These are phyloP conservation scores for Epizoanthus rinbou DNA, from an alignment of 92 coral and sea anemone genomes.

Conservation along the genomic window DNA sequence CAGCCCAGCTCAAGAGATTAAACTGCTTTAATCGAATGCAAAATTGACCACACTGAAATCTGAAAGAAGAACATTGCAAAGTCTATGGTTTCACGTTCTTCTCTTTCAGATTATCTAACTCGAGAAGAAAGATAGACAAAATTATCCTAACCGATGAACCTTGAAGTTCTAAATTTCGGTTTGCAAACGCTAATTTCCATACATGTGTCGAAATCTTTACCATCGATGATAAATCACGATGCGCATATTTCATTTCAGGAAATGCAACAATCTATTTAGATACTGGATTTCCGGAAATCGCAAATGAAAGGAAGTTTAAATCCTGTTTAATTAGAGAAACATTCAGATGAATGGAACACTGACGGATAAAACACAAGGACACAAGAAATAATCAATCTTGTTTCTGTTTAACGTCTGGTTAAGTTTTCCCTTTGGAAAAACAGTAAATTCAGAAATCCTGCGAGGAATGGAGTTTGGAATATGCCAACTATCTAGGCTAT, in stretches of 20 bases:
- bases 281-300: constrained; percentile 52
- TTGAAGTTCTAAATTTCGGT: background rate
- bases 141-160: background rate
- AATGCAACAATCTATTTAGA: constrained; percentile 51
- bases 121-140: no score
- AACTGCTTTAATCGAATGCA: background rate
- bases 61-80: background rate
- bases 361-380: background rate
- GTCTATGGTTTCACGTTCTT: background rate
- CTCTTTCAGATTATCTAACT: background rate
- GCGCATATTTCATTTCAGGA: constrained; percentile 53
- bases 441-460: background rate
- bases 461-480: background rate
- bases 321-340: constrained; percentile 15
- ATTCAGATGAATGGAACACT: background rate
- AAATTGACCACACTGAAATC: background rate
- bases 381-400: background rate
- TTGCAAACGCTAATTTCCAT: background rate
- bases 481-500: constrained; percentile 1
- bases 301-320: constrained; percentile 1
- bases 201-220: constrained; percentile 30
- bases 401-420: background rate
- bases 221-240: constrained; percentile 5
- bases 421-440: background rate
- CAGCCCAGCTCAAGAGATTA: constrained; percentile 28